A percentile compares a stretch with the other conserved stretches of the same genome.
phyloP scores from a whole-genome alignment of 2,797 vertebrate species.

The Pachyuromys duprasi region DNA sequence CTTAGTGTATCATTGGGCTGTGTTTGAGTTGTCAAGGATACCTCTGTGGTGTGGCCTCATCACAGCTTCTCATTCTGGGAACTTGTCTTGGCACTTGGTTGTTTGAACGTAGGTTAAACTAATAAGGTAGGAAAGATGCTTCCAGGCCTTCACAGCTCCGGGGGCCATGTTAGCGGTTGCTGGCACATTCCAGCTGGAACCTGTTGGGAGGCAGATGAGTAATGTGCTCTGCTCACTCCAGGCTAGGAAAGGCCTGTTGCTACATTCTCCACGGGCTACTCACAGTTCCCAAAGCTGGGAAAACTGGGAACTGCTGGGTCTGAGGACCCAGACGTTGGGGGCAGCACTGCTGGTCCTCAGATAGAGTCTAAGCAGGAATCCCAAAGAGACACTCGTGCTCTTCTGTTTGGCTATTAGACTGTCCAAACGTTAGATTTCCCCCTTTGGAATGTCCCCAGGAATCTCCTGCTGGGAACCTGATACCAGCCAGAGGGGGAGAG shows the following conservation, averaged over 20 bases:
- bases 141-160: conserved; percentile 61
- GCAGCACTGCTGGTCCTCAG: neutral
- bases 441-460: neutral
- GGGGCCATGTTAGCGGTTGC: conserved; percentile 16
- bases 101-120: conserved; percentile 75
- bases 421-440: neutral
- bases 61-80: conserved; percentile 75
- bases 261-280: neutral
- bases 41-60: conserved; percentile 62
- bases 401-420: neutral
- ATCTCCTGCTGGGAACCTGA: neutral
- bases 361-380: neutral
- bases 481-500: neutral
- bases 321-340: neutral
- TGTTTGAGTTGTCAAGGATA: conserved; percentile 66
- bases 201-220: neutral
- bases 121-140: conserved; percentile 70
- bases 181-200: conserved; percentile 22
- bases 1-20: conserved; percentile 66
- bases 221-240: neutral
- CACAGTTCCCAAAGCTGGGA: neutral
- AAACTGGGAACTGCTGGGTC: neutral
- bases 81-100: conserved; percentile 76
- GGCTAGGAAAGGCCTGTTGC: neutral
- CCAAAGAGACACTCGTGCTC: neutral